Percentiles rank a stretch among this genome's conserved stretches.
Conservation (phyloP, 1,140 invertebrate genomes). For the Drosophila yakuba region DNA sequence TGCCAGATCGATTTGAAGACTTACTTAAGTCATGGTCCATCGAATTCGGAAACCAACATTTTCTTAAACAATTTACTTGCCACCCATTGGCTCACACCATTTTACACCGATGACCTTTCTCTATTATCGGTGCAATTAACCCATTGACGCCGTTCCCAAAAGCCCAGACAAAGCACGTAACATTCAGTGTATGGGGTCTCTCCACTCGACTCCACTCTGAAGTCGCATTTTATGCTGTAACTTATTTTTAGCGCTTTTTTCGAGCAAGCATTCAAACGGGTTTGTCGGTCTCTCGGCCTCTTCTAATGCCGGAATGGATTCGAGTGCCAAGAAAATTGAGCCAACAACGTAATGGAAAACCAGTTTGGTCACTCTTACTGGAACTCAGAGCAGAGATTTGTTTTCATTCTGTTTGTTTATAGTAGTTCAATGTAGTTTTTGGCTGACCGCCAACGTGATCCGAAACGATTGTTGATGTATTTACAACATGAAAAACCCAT, state of each 20-base stretch:
- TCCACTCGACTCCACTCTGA: slow-evolving; percentile 38
- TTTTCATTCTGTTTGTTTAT: slow-evolving; percentile 41
- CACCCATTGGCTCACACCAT: slow-evolving; percentile 16
- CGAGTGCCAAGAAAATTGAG: slow-evolving; percentile 36
- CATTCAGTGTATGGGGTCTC: slow-evolving; percentile 12
- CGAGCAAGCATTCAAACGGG: slow-evolving; percentile 54
- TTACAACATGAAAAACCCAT: too few species aligned
- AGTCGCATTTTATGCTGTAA: slow-evolving; percentile 68
- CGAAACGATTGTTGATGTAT: slow-evolving; percentile 1
- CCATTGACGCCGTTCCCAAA: slow-evolving; percentile 52
- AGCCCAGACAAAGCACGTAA: slow-evolving; percentile 49
- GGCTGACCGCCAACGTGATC: not conserved
- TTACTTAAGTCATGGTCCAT: too few species aligned
- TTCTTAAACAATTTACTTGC: not conserved
- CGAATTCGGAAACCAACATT: not conserved
- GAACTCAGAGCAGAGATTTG: slow-evolving; percentile 49
- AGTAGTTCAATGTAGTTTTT: slow-evolving; percentile 10
- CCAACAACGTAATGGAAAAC: slow-evolving; percentile 62
- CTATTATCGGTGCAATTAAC: slow-evolving; percentile 60
- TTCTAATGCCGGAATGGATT: slow-evolving; percentile 46
- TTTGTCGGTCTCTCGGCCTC: slow-evolving; percentile 56
- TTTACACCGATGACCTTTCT: slow-evolving; percentile 56
- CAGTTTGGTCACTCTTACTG: slow-evolving; percentile 78
- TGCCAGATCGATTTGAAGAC: too few species aligned
- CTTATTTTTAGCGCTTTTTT: slow-evolving; percentile 77